Conservation (phyloP, 1,140 invertebrate species). For the Drosophila auraria region DNA sequence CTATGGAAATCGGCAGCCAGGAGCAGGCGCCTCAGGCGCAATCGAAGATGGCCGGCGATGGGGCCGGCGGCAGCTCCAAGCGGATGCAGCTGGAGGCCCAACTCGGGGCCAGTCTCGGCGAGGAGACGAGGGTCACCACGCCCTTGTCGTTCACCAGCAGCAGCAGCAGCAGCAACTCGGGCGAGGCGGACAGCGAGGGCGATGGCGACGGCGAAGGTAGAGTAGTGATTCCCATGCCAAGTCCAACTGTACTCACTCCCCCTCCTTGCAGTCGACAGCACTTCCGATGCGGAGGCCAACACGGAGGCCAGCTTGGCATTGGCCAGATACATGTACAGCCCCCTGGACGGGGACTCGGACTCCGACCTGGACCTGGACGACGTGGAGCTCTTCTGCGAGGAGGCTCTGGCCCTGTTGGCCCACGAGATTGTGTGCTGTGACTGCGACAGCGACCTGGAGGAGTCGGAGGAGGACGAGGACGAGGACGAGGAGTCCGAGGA, state of each 20-base stretch:
- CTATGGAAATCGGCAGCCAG: conserved; percentile 7
- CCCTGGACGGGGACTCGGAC: conserved; percentile 45
- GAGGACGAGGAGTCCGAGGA: conserved; percentile 2
- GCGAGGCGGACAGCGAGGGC: conserved; percentile 8
- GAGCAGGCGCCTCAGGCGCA: neutral
- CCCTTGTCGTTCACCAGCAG: conserved; percentile 1
- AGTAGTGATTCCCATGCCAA: too few relatives aligned
- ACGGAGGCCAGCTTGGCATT: too few relatives aligned
- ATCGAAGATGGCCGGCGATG: conserved; percentile 6
- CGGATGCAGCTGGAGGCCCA: neutral
- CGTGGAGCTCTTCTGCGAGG: conserved; percentile 25
- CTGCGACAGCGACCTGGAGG: conserved; percentile 38
- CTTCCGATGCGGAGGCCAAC: conserved; percentile 16
- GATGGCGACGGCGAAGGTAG: conserved; percentile 10
- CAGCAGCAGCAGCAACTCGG: conserved; percentile 10
- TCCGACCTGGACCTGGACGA: conserved; percentile 38
- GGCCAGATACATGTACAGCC: conserved; percentile 33
- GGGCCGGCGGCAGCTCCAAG: neutral
- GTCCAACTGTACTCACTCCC: neutral
- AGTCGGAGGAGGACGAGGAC: conserved; percentile 30
- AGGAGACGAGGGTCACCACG: neutral
- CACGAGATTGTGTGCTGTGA: conserved; percentile 66
- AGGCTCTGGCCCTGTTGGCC: conserved; percentile 51
- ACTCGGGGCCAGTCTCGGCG: neutral
- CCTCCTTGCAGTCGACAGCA: conserved; percentile 15